Evolutionary conservation across 2,797 vertebrate species (phyloP).

Genomic region (Thripadectes ignobilis): DNA sequence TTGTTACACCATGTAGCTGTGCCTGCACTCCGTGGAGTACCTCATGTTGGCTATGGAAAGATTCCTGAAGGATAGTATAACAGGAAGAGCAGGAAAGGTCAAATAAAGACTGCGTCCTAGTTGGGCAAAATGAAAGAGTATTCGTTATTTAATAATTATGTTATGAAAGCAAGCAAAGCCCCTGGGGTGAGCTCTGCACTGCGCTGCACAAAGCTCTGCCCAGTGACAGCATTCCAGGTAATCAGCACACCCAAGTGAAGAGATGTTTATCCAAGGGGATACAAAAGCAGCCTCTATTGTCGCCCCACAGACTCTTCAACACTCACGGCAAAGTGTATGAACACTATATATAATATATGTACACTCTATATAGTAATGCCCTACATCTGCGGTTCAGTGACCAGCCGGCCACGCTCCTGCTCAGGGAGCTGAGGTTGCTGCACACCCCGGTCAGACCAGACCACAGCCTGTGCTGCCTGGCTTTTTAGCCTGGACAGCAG

Average conservation of each 20-base stretch:
- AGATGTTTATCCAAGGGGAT: not conserved
- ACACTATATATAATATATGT: not conserved
- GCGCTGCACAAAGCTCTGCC: not conserved
- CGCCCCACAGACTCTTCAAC: not conserved
- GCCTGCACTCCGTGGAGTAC: not conserved
- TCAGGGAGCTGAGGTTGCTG: not conserved
- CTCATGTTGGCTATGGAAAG: accelerated
- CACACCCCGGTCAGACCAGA: accelerated
- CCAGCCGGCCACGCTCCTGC: accelerated
- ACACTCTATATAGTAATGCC: not conserved
- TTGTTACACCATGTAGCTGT: not conserved
- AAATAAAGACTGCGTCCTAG: constrained; percentile 3
- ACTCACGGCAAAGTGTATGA: not conserved
- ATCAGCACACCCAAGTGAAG: not conserved
- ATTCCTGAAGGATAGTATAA: not conserved
- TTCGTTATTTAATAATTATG: constrained; percentile 31
- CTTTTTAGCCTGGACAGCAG: not conserved
- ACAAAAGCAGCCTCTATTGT: not conserved
- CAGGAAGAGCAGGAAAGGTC: constrained; percentile 16
- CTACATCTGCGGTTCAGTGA: not conserved
- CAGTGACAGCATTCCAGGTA: not conserved
- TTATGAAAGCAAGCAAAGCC: not conserved
- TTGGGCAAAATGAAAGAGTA: not conserved
- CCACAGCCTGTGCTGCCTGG: not conserved
- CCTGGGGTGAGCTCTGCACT: not conserved